Conservation (phyloP, 2,113 vertebrate genomes). For the Emydura subglobosa region DNA sequence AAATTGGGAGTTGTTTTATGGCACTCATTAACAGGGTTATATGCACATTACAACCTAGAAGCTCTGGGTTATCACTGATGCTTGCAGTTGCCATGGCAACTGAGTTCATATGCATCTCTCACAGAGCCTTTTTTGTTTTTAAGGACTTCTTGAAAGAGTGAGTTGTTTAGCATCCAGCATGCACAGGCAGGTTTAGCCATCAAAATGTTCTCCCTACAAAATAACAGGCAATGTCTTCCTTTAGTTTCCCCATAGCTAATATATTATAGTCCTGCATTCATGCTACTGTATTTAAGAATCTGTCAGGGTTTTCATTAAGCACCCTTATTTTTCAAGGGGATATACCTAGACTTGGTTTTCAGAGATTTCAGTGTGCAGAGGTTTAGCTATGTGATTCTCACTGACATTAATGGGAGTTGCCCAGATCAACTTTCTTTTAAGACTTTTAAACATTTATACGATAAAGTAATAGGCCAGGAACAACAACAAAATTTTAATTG, state of each 20-base stretch:
- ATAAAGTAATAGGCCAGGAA: constrained; percentile 4
- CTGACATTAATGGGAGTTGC: constrained; percentile 31
- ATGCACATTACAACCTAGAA: constrained; percentile 67
- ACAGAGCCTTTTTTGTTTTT: constrained; percentile 47
- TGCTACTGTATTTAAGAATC: constrained; percentile 22
- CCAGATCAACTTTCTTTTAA: constrained; percentile 23
- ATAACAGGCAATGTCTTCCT: constrained; percentile 24
- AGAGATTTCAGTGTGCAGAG: background rate
- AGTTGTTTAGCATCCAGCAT: constrained; percentile 66
- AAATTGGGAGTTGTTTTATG: constrained; percentile 17
- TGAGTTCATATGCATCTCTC: constrained; percentile 52
- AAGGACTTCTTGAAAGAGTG: constrained; percentile 61
- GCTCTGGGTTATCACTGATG: constrained; percentile 70
- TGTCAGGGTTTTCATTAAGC: constrained; percentile 27
- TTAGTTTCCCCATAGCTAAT: constrained; percentile 37
- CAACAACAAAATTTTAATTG: background rate
- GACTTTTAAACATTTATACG: constrained; percentile 27
- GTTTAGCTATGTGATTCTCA: constrained; percentile 31
- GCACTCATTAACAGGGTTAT: constrained; percentile 69
- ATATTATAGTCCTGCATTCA: constrained; percentile 29
- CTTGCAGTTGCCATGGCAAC: constrained; percentile 80
- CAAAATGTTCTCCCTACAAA: constrained; percentile 64
- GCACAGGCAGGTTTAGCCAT: constrained; percentile 61
- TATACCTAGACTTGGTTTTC: constrained; percentile 21
- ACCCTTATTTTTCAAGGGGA: background rate